These are phyloP conservation scores for Aurelia aurita complex sp. Pacific DNA, from an alignment of 30 jellyfish, hydroid and myxozoan genomes.

Conservation along the genomic window DNA sequence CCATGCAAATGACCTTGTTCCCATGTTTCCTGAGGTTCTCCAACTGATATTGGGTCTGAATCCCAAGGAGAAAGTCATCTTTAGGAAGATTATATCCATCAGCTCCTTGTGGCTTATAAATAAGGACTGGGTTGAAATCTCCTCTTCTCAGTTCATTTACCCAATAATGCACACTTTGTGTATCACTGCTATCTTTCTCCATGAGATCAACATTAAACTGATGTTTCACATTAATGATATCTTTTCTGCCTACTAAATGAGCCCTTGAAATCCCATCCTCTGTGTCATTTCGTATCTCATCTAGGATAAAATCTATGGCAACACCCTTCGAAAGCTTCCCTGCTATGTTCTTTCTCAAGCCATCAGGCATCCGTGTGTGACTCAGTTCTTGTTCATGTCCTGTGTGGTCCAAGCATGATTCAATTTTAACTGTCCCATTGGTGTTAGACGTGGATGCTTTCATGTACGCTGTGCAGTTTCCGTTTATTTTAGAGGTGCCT, in stretches of 20 bases:
- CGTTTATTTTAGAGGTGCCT: conserved; percentile 46
- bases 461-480: too few relatives aligned
- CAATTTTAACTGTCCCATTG: too few relatives aligned
- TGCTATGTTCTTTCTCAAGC: conserved; percentile 2
- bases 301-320: conserved; percentile 14
- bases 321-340: conserved; percentile 24
- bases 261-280: conserved; percentile 14
- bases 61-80: conserved; percentile 28
- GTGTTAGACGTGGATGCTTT: too few relatives aligned
- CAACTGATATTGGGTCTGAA: conserved; percentile 29
- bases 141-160: too few relatives aligned
- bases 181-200: too few relatives aligned
- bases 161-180: too few relatives aligned
- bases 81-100: conserved; percentile 15
- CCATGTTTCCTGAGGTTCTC: background rate
- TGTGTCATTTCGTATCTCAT: conserved; percentile 12
- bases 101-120: too few relatives aligned
- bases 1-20: conserved; percentile 5
- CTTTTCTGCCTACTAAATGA: background rate
- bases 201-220: too few relatives aligned
- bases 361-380: conserved; percentile 30
- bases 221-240: too few relatives aligned
- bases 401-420: too few relatives aligned
- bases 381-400: background rate
- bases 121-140: too few relatives aligned